Conservation (phyloP, 2,888 invertebrate species). For the Oxytorus armatus region DNA sequence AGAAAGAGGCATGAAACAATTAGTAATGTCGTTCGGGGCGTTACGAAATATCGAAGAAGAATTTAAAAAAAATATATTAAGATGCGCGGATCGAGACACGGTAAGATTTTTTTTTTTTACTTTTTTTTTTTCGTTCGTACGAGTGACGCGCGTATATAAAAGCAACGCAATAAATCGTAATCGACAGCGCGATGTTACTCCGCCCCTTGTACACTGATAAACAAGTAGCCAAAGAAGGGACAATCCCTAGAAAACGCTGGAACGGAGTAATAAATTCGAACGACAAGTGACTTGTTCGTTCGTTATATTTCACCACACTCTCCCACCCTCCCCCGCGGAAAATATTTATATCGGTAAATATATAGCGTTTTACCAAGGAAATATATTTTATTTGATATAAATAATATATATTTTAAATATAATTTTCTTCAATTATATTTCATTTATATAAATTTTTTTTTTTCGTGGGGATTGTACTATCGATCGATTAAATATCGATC, state of each 20-base stretch:
- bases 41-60: slow-evolving; percentile 2
- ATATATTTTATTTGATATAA: too few relatives aligned
- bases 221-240: slow-evolving; percentile 61
- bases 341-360: too few relatives aligned
- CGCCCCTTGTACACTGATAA: slow-evolving; percentile 44
- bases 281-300: not conserved
- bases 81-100: not conserved
- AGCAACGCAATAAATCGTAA: slow-evolving; percentile 12
- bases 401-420: too few relatives aligned
- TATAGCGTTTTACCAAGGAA: too few relatives aligned
- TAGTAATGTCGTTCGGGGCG: slow-evolving; percentile 1
- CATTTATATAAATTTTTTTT: too few relatives aligned
- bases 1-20: slow-evolving; percentile 77
- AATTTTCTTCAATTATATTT: too few relatives aligned
- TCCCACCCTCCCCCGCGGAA: too few relatives aligned
- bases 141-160: slow-evolving; percentile 8
- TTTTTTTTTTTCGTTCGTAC: not conserved
- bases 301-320: not conserved
- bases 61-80: not conserved
- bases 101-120: slow-evolving; percentile 1
- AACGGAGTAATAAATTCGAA: slow-evolving; percentile 9
- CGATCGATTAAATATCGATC: too few relatives aligned
- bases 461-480: too few relatives aligned
- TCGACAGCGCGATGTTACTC: slow-evolving; percentile 24
- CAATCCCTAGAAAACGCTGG: slow-evolving; percentile 45